Conservation (phyloP, 1,140 invertebrate species). For the Palaemon carinicauda region DNA sequence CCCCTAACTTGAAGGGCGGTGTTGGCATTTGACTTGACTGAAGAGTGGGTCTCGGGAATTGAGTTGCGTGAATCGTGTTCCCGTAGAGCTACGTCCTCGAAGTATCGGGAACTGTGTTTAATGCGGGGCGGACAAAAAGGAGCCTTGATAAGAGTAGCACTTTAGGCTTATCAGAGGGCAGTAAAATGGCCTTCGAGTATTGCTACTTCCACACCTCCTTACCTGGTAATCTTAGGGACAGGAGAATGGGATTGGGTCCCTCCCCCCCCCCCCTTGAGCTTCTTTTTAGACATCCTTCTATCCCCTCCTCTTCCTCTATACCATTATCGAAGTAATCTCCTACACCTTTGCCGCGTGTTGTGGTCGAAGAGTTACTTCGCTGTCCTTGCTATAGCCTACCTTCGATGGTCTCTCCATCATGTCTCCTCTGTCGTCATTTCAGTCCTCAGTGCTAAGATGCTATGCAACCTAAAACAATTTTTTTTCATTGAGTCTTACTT, state of each 20-base stretch:
- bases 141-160: slow-evolving; percentile 4
- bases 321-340: neutral
- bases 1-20: too few species aligned
- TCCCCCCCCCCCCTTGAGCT: neutral
- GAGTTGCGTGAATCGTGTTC: neutral
- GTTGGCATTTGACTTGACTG: too few species aligned
- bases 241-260: neutral
- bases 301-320: neutral
- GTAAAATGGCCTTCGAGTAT: neutral
- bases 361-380: too few species aligned
- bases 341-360: too few species aligned
- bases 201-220: neutral
- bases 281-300: neutral
- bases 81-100: neutral
- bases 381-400: too few species aligned
- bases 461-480: too few species aligned
- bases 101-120: slow-evolving; percentile 32
- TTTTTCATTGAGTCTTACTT: too few species aligned
- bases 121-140: slow-evolving; percentile 30
- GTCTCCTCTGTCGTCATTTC: too few species aligned
- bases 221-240: neutral
- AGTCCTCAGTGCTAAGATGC: too few species aligned
- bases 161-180: too few species aligned
- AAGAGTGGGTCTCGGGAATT: neutral
- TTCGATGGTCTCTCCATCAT: too few species aligned